Percentiles rank a stretch among this genome's conserved stretches.
These are phyloP conservation scores for Enteromius radiatus DNA, from an alignment of 2,797 vertebrate genomes.

Conservation along the genomic window DNA sequence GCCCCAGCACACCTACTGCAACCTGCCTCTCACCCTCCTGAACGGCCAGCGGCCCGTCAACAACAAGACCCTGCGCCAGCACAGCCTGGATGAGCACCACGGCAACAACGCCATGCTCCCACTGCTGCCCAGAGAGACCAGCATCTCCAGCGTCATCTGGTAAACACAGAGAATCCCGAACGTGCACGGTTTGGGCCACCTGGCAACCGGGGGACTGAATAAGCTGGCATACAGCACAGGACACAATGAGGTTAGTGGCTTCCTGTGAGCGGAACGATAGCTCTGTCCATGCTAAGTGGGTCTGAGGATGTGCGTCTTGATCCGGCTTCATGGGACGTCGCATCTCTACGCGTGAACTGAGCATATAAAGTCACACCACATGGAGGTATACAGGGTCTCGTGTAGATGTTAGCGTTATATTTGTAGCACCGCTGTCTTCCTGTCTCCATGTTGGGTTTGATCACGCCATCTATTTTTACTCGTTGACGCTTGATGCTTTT, in stretches of 20 bases:
- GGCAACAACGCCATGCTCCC: conserved; percentile 98
- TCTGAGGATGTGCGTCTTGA: conserved; percentile 43
- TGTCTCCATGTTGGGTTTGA: conserved; percentile 78
- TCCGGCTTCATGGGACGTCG: conserved; percentile 24
- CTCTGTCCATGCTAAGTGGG: conserved; percentile 37
- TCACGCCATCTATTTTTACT: conserved; percentile 67
- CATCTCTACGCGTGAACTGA: conserved; percentile 59
- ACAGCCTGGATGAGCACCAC: conserved; percentile 95
- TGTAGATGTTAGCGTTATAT: conserved; percentile 97
- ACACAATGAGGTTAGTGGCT: conserved; percentile 33
- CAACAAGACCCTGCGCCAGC: conserved; percentile 91
- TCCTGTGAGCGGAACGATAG: conserved; percentile 30
- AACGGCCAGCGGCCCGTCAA: conserved; percentile 95
- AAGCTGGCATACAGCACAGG: conserved; percentile 33
- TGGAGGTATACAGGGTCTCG: conserved; percentile 99
- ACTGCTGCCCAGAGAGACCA: conserved; percentile 96
- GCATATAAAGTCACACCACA: conserved; percentile 46
- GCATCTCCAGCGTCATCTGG: conserved; percentile 99
- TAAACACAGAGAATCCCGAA: conserved; percentile 69
- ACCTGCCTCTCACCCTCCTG: conserved; percentile 99
- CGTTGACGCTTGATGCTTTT: conserved; percentile 68
- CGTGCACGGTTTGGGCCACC: neutral
- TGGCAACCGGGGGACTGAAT: conserved; percentile 24
- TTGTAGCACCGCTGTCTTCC: conserved; percentile 98
- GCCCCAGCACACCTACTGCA: conserved; percentile 99